These are phyloP conservation scores for Syngnathus floridae DNA, from an alignment of 2,113 vertebrate species.

Conservation along the genomic window DNA sequence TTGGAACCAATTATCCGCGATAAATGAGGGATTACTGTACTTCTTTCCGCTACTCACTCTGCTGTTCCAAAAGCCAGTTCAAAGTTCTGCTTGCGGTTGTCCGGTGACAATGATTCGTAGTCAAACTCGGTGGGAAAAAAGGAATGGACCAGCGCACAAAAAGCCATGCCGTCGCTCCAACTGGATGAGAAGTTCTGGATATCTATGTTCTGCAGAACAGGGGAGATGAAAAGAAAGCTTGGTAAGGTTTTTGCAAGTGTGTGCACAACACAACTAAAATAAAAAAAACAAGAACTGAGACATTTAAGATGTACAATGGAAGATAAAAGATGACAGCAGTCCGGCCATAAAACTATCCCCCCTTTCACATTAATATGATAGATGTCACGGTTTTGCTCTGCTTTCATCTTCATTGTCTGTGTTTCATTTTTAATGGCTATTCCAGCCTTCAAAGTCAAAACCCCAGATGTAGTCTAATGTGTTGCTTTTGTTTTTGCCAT, in stretches of 20 bases:
- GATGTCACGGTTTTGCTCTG: background rate
- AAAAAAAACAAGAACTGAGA: background rate
- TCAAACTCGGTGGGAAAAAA: constrained; percentile 96
- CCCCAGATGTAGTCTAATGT: background rate
- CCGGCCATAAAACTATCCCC: background rate
- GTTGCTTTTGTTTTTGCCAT: background rate
- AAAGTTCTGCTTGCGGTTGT: constrained; percentile 87
- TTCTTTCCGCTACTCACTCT: constrained; percentile 77
- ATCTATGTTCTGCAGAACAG: constrained; percentile 79
- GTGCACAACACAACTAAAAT: background rate
- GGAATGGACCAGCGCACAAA: constrained; percentile 93
- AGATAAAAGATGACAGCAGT: background rate
- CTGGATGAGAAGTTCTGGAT: constrained; percentile 98
- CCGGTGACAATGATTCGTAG: constrained; percentile 78
- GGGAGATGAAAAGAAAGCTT: background rate
- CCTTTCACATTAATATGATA: background rate
- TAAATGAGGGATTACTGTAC: no score
- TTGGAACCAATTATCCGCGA: no score
- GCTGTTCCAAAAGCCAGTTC: constrained; percentile 88
- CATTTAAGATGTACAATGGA: background rate
- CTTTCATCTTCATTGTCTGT: background rate
- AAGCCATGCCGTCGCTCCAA: constrained; percentile 96
- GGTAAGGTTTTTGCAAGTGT: constrained; percentile 8
- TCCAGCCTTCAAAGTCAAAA: background rate
- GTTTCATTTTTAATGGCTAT: background rate